Conservation (phyloP, 1,140 invertebrate species). For the Anthonomus grandis region DNA sequence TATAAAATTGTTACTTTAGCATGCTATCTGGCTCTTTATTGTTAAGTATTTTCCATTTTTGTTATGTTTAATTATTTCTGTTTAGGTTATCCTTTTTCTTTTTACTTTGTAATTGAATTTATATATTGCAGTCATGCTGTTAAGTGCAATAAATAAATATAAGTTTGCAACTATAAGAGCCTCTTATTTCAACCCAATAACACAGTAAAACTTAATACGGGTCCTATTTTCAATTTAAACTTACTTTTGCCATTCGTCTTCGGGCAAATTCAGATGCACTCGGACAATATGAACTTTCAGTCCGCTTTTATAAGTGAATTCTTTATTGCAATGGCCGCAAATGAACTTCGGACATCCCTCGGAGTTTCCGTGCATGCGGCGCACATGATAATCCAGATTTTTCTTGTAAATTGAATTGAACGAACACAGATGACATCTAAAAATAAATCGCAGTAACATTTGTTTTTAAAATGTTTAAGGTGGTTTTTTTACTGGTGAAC, state of each 20-base stretch:
- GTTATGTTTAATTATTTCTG: no score
- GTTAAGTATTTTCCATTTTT: no score
- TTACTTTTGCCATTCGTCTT: conserved; percentile 23
- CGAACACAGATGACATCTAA: conserved; percentile 12
- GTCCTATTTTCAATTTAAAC: conserved; percentile 1
- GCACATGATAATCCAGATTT: conserved; percentile 19
- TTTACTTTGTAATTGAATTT: no score
- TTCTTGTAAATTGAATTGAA: conserved; percentile 26
- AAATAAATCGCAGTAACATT: background rate
- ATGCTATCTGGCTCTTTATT: no score
- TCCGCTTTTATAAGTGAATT: conserved; percentile 21
- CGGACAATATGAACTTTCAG: conserved; percentile 19
- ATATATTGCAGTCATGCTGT: no score
- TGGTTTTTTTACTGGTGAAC: conserved; percentile 3
- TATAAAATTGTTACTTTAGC: no score
- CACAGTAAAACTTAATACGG: background rate
- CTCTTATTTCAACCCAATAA: background rate
- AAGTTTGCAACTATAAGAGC: background rate
- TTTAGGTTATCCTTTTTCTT: no score
- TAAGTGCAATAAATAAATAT: no score
- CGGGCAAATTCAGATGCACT: conserved; percentile 13
- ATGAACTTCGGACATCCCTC: conserved; percentile 21
- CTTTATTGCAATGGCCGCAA: conserved; percentile 20
- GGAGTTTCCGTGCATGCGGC: conserved; percentile 19
- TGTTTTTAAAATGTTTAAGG: background rate